Evolutionary conservation across 2,888 invertebrate species (phyloP).

Genomic region (Xestia c-nigrum): DNA sequence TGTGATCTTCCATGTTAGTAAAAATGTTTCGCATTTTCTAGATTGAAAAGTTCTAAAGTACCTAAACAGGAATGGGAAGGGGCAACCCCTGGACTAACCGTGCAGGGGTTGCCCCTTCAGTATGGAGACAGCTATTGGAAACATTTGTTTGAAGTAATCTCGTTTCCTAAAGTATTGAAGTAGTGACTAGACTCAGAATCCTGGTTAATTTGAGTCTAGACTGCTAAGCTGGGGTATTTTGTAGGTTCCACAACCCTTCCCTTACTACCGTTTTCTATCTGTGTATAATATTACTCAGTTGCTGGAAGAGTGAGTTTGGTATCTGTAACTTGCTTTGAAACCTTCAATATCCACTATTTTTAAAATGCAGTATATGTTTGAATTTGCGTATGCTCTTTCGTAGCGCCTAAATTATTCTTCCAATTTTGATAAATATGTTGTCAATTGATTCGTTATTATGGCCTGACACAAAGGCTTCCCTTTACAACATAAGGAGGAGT

Average conservation of each 20-base stretch:
- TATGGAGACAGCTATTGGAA: neutral
- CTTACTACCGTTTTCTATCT: neutral
- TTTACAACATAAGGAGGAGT: too few relatives aligned
- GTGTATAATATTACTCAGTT: neutral
- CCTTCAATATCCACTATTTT: neutral
- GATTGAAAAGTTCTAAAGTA: neutral
- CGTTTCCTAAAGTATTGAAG: slow-evolving; percentile 10
- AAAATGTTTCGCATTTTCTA: too few relatives aligned
- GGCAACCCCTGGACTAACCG: too few relatives aligned
- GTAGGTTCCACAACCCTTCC: neutral
- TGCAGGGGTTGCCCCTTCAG: neutral
- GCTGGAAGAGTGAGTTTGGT: neutral
- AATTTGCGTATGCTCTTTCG: too few relatives aligned
- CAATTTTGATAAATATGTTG: too few relatives aligned
- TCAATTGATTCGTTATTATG: too few relatives aligned
- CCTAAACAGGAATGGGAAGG: neutral
- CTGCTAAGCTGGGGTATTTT: slow-evolving; percentile 27
- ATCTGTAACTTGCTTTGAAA: neutral
- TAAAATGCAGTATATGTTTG: too few relatives aligned
- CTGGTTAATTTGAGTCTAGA: slow-evolving; percentile 30
- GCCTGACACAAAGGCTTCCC: accelerated
- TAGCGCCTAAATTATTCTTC: too few relatives aligned
- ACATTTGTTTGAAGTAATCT: slow-evolving; percentile 4
- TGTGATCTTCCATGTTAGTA: too few relatives aligned
- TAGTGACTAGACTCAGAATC: slow-evolving; percentile 41